Percentiles rank a stretch among this genome's conserved stretches.
These are phyloP conservation scores for Isurus oxyrinchus DNA, from an alignment of 2,113 vertebrate genomes.

Conservation along the genomic window DNA sequence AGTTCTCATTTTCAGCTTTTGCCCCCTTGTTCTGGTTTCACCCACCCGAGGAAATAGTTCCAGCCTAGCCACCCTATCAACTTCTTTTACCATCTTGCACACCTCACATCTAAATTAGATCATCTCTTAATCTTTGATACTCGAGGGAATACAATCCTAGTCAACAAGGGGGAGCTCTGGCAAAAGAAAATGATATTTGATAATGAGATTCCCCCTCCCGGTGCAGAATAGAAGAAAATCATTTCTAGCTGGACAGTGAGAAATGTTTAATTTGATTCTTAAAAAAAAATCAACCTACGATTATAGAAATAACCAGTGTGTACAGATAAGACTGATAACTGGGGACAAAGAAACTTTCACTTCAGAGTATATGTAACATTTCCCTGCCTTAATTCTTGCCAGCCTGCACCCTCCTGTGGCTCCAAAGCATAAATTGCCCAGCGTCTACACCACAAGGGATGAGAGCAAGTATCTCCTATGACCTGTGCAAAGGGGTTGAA, in stretches of 20 bases:
- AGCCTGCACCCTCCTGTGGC: not conserved
- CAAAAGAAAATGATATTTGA: not conserved
- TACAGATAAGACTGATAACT: not conserved
- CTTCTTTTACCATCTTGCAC: not conserved
- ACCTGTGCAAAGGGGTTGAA: not conserved
- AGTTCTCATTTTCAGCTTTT: not conserved
- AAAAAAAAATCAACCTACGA: not conserved
- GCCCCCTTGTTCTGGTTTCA: not conserved
- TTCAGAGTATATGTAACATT: not conserved
- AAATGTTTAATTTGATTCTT: not conserved
- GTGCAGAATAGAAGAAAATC: not conserved
- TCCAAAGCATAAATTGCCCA: not conserved
- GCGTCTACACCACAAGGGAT: not conserved
- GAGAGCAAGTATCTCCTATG: not conserved
- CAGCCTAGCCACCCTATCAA: not conserved
- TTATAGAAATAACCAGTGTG: not conserved
- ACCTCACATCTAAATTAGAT: not conserved
- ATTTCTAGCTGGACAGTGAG: not conserved
- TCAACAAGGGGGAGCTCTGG: not conserved
- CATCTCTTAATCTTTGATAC: not conserved
- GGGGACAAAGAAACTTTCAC: not conserved
- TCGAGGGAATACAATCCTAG: not conserved
- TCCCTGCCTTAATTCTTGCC: not conserved
- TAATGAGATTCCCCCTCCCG: not conserved
- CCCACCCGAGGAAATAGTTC: not conserved